These are phyloP conservation scores for Osmoderma eremita DNA, from an alignment of 2,888 invertebrate genomes.

Conservation along the genomic window DNA sequence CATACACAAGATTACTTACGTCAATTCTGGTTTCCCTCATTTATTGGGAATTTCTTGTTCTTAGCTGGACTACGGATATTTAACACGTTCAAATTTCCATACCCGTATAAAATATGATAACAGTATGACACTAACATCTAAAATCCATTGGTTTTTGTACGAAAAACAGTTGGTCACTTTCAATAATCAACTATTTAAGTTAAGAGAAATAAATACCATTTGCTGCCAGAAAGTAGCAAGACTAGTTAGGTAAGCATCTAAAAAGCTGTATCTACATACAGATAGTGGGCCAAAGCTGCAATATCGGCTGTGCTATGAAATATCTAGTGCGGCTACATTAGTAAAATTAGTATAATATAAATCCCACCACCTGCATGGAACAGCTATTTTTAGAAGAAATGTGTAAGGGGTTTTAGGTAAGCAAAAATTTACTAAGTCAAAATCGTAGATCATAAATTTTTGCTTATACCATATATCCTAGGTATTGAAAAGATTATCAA, in stretches of 20 bases:
- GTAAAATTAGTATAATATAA: constrained; percentile 43
- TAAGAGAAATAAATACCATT: too few relatives aligned
- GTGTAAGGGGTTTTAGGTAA: constrained; percentile 11
- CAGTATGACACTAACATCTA: too few relatives aligned
- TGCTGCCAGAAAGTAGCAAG: too few relatives aligned
- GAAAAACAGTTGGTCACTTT: too few relatives aligned
- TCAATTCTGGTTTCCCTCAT: too few relatives aligned
- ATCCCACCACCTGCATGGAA: constrained; percentile 61
- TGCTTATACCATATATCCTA: constrained; percentile 28
- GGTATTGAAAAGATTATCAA: constrained; percentile 26
- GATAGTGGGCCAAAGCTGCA: constrained; percentile 54
- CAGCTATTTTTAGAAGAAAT: constrained; percentile 62
- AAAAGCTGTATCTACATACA: constrained; percentile 59
- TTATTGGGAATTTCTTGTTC: too few relatives aligned
- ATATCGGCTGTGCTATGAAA: constrained; percentile 44
- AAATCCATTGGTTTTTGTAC: too few relatives aligned
- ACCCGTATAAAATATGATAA: too few relatives aligned
- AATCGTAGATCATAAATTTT: constrained; percentile 28
- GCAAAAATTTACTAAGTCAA: constrained; percentile 19
- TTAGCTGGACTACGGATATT: too few relatives aligned
- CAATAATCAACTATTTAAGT: too few relatives aligned
- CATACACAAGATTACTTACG: too few relatives aligned
- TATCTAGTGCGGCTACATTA: constrained; percentile 40
- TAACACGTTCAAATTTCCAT: too few relatives aligned
- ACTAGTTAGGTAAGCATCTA: constrained; percentile 46